Conservation (phyloP, 2,113 vertebrate genomes). For the Camelus bactrianus region DNA sequence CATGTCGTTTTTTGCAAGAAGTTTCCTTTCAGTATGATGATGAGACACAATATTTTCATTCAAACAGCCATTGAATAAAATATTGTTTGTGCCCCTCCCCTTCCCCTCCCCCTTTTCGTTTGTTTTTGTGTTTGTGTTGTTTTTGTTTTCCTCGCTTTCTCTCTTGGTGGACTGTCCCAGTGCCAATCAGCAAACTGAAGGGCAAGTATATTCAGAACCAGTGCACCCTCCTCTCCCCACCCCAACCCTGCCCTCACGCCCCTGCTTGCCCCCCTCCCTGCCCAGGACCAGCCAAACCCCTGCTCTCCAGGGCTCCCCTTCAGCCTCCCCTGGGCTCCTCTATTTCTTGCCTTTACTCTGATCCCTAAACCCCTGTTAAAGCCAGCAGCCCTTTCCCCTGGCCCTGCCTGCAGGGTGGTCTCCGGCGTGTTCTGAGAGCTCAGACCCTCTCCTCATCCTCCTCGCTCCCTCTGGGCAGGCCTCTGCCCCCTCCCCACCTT, state of each 20-base stretch:
- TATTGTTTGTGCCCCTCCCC: constrained; percentile 99
- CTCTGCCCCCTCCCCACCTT: constrained; percentile 45
- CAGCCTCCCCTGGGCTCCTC: constrained; percentile 80
- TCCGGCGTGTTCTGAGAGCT: constrained; percentile 79
- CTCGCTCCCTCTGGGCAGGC: constrained; percentile 49
- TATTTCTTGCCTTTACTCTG: constrained; percentile 73
- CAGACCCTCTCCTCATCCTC: constrained; percentile 47
- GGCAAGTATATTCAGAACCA: constrained; percentile 99
- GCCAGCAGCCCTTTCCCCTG: constrained; percentile 77
- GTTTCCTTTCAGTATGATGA: constrained; percentile 95
- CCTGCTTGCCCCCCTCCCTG: constrained; percentile 86
- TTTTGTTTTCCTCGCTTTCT: constrained; percentile 99
- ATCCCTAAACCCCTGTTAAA: constrained; percentile 69
- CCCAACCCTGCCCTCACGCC: constrained; percentile 84
- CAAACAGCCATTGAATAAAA: constrained; percentile 99
- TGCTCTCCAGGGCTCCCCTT: constrained; percentile 84
- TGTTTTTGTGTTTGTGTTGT: constrained; percentile 92
- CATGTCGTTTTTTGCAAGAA: constrained; percentile 90
- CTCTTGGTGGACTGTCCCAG: constrained; percentile 99
- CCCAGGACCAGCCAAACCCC: constrained; percentile 88
- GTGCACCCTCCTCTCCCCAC: constrained; percentile 94
- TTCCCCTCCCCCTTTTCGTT: constrained; percentile 97
- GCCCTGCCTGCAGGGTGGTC: constrained; percentile 79
- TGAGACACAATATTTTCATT: constrained; percentile 99
- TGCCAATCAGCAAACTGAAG: constrained; percentile 94